phyloP scores from a whole-genome alignment of 1,140 invertebrate species.

The Psix sp. region DNA sequence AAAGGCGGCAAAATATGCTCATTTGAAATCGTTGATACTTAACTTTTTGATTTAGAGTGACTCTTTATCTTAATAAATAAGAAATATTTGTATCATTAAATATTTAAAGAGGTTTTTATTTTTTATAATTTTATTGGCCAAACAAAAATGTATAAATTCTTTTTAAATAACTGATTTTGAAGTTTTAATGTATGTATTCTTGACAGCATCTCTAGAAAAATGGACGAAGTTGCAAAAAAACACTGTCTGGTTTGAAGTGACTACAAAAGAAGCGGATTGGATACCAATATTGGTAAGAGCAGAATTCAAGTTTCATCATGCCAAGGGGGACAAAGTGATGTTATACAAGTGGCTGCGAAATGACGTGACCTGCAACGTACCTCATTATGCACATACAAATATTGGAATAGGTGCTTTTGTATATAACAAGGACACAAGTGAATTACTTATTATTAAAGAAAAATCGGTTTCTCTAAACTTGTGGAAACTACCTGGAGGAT shows the following conservation, averaged over 20 bases:
- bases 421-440: conserved; percentile 82
- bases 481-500: conserved; percentile 96
- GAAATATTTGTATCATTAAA: no score
- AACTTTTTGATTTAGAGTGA: no score
- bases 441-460: conserved; percentile 89
- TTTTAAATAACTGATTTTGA: no score
- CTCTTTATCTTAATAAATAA: no score
- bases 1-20: no score
- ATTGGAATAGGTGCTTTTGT: conserved; percentile 92
- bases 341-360: conserved; percentile 88
- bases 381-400: conserved; percentile 90
- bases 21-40: no score
- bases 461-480: conserved; percentile 73
- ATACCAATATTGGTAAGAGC: conserved; percentile 86
- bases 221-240: conserved; percentile 83
- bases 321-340: conserved; percentile 85
- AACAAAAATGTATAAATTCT: no score
- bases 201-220: conserved; percentile 83
- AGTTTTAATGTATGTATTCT: no score
- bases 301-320: conserved; percentile 93
- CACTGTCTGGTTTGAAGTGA: conserved; percentile 90
- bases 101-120: no score
- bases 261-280: conserved; percentile 83
- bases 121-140: no score
- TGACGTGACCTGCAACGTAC: conserved; percentile 82